phyloP scores from a whole-genome alignment of 2,113 vertebrate genomes.

The Poeciliopsis retropinna region DNA sequence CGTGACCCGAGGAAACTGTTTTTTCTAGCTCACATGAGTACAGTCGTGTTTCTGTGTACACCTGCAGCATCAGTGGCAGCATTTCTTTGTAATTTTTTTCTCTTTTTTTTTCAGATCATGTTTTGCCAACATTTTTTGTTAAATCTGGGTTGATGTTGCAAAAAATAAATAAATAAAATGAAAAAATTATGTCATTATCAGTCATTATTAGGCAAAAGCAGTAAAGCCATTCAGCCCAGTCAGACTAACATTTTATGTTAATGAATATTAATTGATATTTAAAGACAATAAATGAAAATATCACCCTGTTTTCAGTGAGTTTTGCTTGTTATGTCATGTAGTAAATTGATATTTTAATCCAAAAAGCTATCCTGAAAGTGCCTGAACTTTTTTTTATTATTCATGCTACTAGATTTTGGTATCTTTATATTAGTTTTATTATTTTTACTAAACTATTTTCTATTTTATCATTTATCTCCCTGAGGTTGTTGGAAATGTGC shows the following conservation, averaged over 20 bases:
- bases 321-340: neutral
- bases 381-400: too few relatives aligned
- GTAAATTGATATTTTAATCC: neutral
- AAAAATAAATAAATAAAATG: neutral
- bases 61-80: neutral
- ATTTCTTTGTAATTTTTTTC: neutral
- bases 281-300: neutral
- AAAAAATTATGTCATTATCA: neutral
- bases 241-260: neutral
- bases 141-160: neutral
- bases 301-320: neutral
- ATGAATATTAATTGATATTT: neutral
- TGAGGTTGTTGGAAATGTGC: too few relatives aligned
- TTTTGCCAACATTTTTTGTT: neutral
- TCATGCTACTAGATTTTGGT: too few relatives aligned
- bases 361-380: neutral
- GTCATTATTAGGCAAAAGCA: neutral
- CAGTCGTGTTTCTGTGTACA: neutral
- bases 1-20: slow-evolving; percentile 5
- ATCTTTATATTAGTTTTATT: too few relatives aligned
- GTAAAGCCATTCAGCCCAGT: neutral
- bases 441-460: too few relatives aligned
- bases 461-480: too few relatives aligned
- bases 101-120: neutral
- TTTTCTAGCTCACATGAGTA: slow-evolving; percentile 5